Conservation (phyloP, 2,113 vertebrate genomes). For the Oenanthe melanoleuca region DNA sequence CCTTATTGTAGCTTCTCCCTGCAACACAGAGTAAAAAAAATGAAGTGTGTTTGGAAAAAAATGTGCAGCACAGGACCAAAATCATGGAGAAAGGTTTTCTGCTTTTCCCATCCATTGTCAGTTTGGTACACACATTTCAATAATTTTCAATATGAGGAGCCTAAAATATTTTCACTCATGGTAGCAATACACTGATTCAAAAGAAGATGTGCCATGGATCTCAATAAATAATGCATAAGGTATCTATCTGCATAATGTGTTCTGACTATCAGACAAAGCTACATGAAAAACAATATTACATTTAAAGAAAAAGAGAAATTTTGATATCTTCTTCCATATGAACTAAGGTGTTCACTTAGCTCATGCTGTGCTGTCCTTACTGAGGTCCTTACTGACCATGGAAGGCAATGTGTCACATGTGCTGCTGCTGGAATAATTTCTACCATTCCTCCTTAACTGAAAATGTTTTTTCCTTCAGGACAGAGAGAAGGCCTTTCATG, state of each 20-base stretch:
- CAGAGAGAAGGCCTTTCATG: not conserved
- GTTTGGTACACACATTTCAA: not conserved
- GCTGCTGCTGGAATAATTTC: not conserved
- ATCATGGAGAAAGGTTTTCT: not conserved
- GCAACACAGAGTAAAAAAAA: not conserved
- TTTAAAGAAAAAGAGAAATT: not conserved
- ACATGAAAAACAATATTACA: not conserved
- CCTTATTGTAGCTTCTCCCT: slow-evolving; percentile 94
- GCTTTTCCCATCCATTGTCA: not conserved
- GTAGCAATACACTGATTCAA: not conserved
- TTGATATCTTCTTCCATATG: not conserved
- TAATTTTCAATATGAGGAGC: not conserved
- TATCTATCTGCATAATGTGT: slow-evolving; percentile 7
- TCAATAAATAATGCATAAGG: not conserved
- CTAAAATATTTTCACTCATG: not conserved
- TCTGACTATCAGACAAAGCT: not conserved
- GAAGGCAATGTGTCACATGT: not conserved
- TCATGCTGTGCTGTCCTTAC: not conserved
- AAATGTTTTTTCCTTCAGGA: not conserved
- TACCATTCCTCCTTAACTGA: not conserved
- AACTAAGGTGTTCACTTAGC: not conserved
- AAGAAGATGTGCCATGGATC: not conserved
- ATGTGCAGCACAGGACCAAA: not conserved
- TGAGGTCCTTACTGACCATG: not conserved
- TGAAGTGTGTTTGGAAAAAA: not conserved